A percentile compares a stretch with the other conserved stretches of the same genome.
These are phyloP conservation scores for Hirundichthys speculiger DNA, from an alignment of 2,113 vertebrate species.

Conservation along the genomic window DNA sequence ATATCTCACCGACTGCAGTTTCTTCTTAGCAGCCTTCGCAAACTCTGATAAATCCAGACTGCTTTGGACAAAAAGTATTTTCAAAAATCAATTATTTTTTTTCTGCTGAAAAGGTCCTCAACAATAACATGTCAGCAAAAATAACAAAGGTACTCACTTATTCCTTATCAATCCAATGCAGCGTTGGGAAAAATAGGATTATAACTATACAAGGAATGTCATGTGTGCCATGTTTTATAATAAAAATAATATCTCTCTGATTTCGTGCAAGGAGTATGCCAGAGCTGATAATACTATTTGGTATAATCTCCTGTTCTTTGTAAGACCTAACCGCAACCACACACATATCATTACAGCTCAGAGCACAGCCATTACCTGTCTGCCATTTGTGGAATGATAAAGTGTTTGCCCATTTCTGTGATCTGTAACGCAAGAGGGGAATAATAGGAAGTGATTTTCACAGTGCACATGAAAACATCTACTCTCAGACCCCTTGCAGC, in stretches of 20 bases:
- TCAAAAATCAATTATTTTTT: not conserved
- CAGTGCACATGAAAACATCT: not conserved
- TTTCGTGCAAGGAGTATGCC: too few species aligned
- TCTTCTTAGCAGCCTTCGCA: slow-evolving; percentile 98
- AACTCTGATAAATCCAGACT: slow-evolving; percentile 96
- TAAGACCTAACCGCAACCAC: too few species aligned
- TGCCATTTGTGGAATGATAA: slow-evolving; percentile 98
- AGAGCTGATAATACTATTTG: not conserved
- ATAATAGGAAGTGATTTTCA: not conserved
- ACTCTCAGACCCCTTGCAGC: not conserved
- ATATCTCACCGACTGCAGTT: slow-evolving; percentile 93
- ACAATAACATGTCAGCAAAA: not conserved
- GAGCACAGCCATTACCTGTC: slow-evolving; percentile 88
- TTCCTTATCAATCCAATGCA: slow-evolving; percentile 76
- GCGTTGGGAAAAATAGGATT: slow-evolving; percentile 49
- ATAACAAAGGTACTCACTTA: slow-evolving; percentile 71
- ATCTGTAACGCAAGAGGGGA: slow-evolving; percentile 80
- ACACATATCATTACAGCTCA: not conserved
- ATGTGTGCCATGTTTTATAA: not conserved
- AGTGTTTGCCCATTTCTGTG: slow-evolving; percentile 96
- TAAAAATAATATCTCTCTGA: not conserved
- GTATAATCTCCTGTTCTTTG: too few species aligned
- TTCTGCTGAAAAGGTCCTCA: not conserved
- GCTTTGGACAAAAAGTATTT: slow-evolving; percentile 78
- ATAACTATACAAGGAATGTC: slow-evolving; percentile 7